A percentile compares a stretch with the other conserved stretches of the same genome.
Conservation (phyloP, 64 coral and sea anemone genomes). For the Montipora sp. region DNA sequence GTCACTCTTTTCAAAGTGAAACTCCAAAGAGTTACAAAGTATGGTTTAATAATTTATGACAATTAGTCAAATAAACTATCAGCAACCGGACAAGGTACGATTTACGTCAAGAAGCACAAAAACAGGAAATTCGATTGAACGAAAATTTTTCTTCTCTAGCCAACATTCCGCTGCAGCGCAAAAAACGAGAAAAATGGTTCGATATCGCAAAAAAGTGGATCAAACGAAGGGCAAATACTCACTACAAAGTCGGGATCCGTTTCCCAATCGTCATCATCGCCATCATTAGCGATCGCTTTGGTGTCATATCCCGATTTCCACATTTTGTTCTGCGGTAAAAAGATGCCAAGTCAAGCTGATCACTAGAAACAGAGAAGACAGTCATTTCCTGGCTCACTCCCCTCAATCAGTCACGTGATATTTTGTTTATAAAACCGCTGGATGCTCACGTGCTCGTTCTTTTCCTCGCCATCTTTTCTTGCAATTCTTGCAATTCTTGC, state of each 20-base stretch:
- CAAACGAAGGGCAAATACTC: slow-evolving; percentile 21
- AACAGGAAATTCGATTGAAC: background rate
- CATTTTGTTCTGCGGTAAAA: slow-evolving; percentile 45
- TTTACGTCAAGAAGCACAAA: background rate
- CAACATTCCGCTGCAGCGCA: slow-evolving; percentile 1
- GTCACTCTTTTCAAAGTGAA: background rate
- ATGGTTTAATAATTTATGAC: background rate
- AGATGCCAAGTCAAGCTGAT: background rate
- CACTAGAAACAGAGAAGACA: background rate
- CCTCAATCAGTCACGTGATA: slow-evolving; percentile 19
- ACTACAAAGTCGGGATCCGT: slow-evolving; percentile 99
- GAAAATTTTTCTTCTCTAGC: background rate
- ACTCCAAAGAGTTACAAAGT: background rate
- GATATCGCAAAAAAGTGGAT: background rate
- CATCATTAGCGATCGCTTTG: slow-evolving; percentile 42
- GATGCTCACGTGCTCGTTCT: background rate
- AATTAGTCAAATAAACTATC: background rate
- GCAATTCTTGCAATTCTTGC: background rate
- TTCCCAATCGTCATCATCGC: slow-evolving; percentile 97
- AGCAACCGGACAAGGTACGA: background rate
- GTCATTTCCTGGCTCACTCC: slow-evolving; percentile 44
- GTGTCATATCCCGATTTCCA: slow-evolving; percentile 92
- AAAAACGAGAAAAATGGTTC: background rate
- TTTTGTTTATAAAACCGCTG: slow-evolving; percentile 42
- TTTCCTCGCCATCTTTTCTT: too few relatives aligned